Evolutionary conservation across 53 echinoderm and acorn worm species (phyloP), one percentile per base, ranked within the genome.

Genomic region (Apostichopus leukothele): DNA sequence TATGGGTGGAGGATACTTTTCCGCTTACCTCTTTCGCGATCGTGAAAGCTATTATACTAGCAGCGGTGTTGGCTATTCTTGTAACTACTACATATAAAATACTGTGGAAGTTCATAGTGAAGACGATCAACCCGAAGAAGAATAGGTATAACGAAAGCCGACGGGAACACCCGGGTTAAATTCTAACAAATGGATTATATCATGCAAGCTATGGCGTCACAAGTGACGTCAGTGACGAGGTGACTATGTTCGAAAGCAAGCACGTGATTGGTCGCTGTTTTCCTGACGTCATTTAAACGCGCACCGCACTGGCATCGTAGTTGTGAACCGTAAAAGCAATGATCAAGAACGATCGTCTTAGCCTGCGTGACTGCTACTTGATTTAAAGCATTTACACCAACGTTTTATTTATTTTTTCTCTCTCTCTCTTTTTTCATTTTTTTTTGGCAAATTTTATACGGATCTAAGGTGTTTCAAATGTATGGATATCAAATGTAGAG

Each of bases 1-100:
- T 78, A 7, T 51, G 16, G 18, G 14, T 50, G 50, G 78, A 78
- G 52, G 84, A 84, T 55, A 23, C 16, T 54, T 84, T 84, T 54
- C 84, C 84, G 6, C 26, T 84, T 6, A 84, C 84, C 21, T 84
- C 84, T 27, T 84, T 84, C 60, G 84, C 84, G 53, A 84, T 84
- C 14, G 55, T 84, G 8, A 84, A 84, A 27, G 84, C 84, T 23
- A 84, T 84, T 7, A 84, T 84, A 9, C 12, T 84, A 22, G 66
- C 66, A 6, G 84, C 53, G 27, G 84, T 84, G 23, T 11, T 85
- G 66, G 85, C 85, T 20, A 85, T 85, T 39, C 68, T 85, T 50
- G 60, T 85, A 22, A 85, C 68, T 22, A 85, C 85, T 12, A 85
- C 85, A 1, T 85, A 85, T 50, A 85, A 85, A 63, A 85, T 85